phyloP scores from a whole-genome alignment of 1,140 invertebrate species.

The Hycleus phaleratus region DNA sequence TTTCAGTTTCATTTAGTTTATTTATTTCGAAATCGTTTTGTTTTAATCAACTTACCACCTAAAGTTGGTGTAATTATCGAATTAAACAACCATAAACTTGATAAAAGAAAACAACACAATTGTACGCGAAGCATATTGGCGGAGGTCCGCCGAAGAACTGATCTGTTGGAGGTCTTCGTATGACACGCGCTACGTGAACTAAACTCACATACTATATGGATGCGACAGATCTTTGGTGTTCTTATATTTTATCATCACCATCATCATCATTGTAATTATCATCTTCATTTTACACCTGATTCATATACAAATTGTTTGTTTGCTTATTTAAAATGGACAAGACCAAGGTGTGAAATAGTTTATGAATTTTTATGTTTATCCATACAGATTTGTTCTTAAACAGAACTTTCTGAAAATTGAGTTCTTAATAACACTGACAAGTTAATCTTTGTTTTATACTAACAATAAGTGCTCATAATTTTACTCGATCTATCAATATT shows the following conservation, averaged over 20 bases:
- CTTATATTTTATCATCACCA: conserved; percentile 3
- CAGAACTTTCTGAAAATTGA: too few species aligned
- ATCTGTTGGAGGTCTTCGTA: conserved; percentile 23
- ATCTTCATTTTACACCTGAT: too few species aligned
- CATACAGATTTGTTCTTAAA: too few species aligned
- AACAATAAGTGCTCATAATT: too few species aligned
- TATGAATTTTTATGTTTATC: too few species aligned
- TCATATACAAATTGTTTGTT: too few species aligned
- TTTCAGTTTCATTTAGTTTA: background rate
- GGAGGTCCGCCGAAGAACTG: conserved; percentile 31
- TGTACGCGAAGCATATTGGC: conserved; percentile 28
- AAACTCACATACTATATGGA: conserved; percentile 10
- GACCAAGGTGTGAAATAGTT: too few species aligned
- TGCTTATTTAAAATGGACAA: too few species aligned
- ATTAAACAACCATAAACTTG: conserved; percentile 11
- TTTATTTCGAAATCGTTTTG: too few species aligned
- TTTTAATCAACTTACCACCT: background rate
- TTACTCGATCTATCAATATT: too few species aligned
- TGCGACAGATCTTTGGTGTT: conserved; percentile 4
- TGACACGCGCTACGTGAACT: conserved; percentile 22
- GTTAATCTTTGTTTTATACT: too few species aligned
- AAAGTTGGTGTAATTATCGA: background rate
- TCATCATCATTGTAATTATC: background rate
- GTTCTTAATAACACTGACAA: too few species aligned
- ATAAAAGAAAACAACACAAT: conserved; percentile 16